A percentile compares a stretch with the other conserved stretches of the same genome.
These are phyloP conservation scores for Actinia equina DNA, from an alignment of 64 coral and sea anemone species.

Conservation along the genomic window DNA sequence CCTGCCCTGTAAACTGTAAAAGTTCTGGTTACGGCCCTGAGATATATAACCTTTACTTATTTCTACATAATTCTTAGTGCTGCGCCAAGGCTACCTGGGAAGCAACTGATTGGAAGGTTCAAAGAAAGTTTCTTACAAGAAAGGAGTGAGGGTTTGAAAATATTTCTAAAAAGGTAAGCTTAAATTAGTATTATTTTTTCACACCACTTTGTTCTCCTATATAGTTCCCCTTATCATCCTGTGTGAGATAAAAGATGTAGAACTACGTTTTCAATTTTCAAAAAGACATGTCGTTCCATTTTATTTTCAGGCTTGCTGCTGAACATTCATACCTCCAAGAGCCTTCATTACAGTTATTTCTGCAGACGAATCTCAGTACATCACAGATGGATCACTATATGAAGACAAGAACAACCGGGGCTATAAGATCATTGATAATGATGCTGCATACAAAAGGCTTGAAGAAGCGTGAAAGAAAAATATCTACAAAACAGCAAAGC, in stretches of 20 bases:
- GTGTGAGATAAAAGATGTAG: too few species aligned
- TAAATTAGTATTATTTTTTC: too few species aligned
- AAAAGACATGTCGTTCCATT: not conserved
- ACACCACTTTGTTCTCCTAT: too few species aligned
- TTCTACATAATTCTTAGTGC: constrained; percentile 10
- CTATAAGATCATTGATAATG: constrained; percentile 64
- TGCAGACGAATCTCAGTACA: constrained; percentile 56
- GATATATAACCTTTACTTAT: too few species aligned
- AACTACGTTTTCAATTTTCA: too few species aligned
- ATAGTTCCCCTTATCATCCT: too few species aligned
- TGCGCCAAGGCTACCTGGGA: constrained; percentile 69
- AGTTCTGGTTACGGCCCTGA: too few species aligned
- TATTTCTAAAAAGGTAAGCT: constrained; percentile 68
- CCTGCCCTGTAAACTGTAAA: too few species aligned
- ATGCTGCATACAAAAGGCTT: constrained; percentile 57
- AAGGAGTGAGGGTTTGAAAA: constrained; percentile 57
- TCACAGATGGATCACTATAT: constrained; percentile 74
- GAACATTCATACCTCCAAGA: constrained; percentile 58
- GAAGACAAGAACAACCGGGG: constrained; percentile 62
- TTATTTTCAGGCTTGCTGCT: constrained; percentile 44
- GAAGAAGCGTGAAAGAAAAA: constrained; percentile 22
- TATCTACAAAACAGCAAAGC: constrained; percentile 42
- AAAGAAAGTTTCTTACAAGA: constrained; percentile 76
- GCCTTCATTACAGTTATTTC: constrained; percentile 59
- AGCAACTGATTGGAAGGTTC: constrained; percentile 79